These are phyloP conservation scores for Troides oblongomaculatus DNA, from an alignment of 2,888 invertebrate genomes.

Conservation along the genomic window DNA sequence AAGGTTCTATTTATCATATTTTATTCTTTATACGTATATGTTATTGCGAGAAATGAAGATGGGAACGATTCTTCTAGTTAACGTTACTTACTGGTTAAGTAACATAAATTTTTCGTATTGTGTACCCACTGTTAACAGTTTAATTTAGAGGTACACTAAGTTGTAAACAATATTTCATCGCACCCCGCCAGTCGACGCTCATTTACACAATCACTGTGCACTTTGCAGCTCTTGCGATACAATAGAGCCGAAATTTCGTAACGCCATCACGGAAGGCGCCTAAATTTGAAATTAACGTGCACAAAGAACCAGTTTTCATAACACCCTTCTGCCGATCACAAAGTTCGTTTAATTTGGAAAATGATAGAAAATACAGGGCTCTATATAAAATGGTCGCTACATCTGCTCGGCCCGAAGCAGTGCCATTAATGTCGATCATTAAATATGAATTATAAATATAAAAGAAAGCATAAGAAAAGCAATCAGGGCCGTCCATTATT, in stretches of 20 bases:
- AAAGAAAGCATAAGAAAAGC: conserved; percentile 76
- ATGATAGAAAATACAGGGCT: conserved; percentile 45
- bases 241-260: conserved; percentile 68
- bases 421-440: conserved; percentile 78
- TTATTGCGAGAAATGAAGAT: too few species aligned
- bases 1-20: too few species aligned
- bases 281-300: conserved; percentile 79
- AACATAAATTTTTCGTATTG: not conserved
- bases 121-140: conserved; percentile 13
- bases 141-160: conserved; percentile 22
- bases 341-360: conserved; percentile 25
- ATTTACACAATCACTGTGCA: conserved; percentile 66
- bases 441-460: conserved; percentile 79
- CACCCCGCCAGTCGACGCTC: conserved; percentile 50
- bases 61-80: too few species aligned
- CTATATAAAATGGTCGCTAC: conserved; percentile 45
- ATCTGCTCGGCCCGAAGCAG: conserved; percentile 60
- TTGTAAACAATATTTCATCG: conserved; percentile 37
- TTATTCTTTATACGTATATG: too few species aligned
- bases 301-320: conserved; percentile 48
- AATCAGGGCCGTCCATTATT: conserved; percentile 71
- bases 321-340: conserved; percentile 33
- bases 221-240: conserved; percentile 63
- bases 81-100: too few species aligned
- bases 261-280: conserved; percentile 69